Evolutionary conservation across 2,888 invertebrate species (phyloP), one percentile per base, ranked within the genome.

Genomic region (Euphydryas editha): DNA sequence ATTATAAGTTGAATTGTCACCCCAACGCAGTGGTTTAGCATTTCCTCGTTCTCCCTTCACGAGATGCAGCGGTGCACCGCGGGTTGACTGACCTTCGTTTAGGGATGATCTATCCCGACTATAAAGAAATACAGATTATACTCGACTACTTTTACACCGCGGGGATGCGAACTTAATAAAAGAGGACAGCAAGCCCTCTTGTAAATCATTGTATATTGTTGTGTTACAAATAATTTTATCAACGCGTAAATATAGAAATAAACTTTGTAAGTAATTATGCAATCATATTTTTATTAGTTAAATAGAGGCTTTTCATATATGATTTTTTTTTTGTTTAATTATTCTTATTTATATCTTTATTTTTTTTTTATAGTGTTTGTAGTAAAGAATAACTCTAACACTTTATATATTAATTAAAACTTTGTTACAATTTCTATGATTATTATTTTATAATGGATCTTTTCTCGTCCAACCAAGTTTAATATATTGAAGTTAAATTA

Each of bases 51-150:
- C 79, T 81, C 80, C 73, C 71, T 66, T 65, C 67, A 63, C 73
- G 70, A 73, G 75, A 75, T 81, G 77, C 81, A 77, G 73, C 73
- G 78, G 72, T 81, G 81, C 83, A 81, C 54, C 72, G 58, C 69
- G 77, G 74, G 81, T 75, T 82, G 78, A 81, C 71, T 76, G 81
- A 82, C 80, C 81, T 67, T 62, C 62, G 65, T 63, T 66, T 63
- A 68, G 71, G 62, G 47, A 59, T 65, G 65, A 62, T 62, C 51
- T 47, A 55, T 60, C 56, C 54, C 65, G 54, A 51, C 18, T 66
- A 15, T 58, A 47, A 47, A 47, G 37, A 59, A 51, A 49, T 42
- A 64, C 51, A 51, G 47, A 44, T 59, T 59, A 30, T 59, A 51
- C 3, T 11, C 17, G 11, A 54, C 30, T 51, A 51, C 24, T 54